A percentile compares a stretch with the other conserved stretches of the same genome.
Evolutionary conservation across 92 coral and sea anemone genomes (phyloP).

Genomic region (Phenganax subtilis): DNA sequence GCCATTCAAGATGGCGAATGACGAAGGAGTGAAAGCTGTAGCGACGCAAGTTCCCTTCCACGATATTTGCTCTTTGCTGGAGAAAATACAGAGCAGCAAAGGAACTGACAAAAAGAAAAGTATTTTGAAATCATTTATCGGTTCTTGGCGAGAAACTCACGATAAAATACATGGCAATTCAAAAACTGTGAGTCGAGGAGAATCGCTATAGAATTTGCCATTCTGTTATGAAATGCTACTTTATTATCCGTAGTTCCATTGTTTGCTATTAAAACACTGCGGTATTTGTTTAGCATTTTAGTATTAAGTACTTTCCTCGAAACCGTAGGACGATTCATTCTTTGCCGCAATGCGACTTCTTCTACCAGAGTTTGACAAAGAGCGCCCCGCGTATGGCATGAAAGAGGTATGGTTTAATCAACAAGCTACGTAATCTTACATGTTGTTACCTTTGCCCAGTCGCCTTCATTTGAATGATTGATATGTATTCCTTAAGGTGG

Average conservation of each 20-base stretch:
- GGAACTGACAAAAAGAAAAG: conserved; percentile 90
- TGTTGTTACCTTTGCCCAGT: neutral
- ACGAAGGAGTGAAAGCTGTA: conserved; percentile 43
- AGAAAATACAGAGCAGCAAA: conserved; percentile 58
- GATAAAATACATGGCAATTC: conserved; percentile 62
- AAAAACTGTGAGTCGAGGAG: conserved; percentile 59
- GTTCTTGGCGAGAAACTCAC: conserved; percentile 75
- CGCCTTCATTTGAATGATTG: neutral
- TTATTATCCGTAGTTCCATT: no score
- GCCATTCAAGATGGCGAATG: conserved; percentile 62
- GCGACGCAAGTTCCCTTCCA: conserved; percentile 88
- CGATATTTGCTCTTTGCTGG: conserved; percentile 71
- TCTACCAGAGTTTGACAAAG: conserved; percentile 87
- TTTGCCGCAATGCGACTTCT: conserved; percentile 81
- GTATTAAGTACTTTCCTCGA: neutral
- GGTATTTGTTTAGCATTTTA: neutral
- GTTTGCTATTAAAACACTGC: neutral
- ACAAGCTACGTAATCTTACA: neutral
- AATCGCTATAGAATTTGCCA: neutral
- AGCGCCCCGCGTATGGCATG: conserved; percentile 94
- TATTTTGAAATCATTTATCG: conserved; percentile 53
- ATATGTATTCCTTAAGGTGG: conserved; percentile 53
- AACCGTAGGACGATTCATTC: conserved; percentile 69
- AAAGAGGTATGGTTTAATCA: conserved; percentile 61
- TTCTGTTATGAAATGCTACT: no score